These are phyloP conservation scores for Myotis brandtii DNA, from an alignment of 2,113 vertebrate genomes.

Conservation along the genomic window DNA sequence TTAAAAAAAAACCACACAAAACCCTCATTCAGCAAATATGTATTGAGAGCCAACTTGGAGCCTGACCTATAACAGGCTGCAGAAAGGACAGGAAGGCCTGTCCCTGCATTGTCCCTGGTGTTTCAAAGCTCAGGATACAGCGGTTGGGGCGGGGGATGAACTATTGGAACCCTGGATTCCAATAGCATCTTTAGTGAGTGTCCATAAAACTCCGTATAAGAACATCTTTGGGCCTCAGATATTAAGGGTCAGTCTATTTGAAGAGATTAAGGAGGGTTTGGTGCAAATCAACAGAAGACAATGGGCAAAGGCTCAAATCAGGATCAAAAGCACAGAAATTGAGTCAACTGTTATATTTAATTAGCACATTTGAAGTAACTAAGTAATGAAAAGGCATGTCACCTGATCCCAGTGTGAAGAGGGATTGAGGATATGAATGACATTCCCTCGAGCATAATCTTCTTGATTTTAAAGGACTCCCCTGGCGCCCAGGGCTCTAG, in stretches of 20 bases:
- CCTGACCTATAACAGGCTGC: neutral
- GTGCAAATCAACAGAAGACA: neutral
- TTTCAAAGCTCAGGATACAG: neutral
- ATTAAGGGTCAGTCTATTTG: neutral
- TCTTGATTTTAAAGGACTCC: neutral
- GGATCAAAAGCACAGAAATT: neutral
- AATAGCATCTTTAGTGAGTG: neutral
- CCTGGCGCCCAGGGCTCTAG: neutral
- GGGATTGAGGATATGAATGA: neutral
- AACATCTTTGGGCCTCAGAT: neutral
- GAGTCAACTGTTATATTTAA: neutral
- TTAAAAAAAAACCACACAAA: neutral
- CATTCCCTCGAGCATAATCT: neutral
- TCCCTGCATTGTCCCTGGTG: accelerated
- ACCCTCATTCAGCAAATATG: neutral
- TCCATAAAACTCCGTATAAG: neutral
- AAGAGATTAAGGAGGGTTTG: neutral
- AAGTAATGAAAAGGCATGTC: neutral
- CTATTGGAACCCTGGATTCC: neutral
- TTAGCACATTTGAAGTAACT: neutral
- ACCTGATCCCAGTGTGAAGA: neutral
- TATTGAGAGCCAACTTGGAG: neutral
- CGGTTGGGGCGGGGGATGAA: neutral
- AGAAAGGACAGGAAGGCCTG: neutral
- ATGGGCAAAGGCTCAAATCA: neutral